Evolutionary conservation across 2,113 vertebrate genomes (phyloP), one percentile per base, ranked within the genome.

Genomic region (Sinosuthora webbiana): DNA sequence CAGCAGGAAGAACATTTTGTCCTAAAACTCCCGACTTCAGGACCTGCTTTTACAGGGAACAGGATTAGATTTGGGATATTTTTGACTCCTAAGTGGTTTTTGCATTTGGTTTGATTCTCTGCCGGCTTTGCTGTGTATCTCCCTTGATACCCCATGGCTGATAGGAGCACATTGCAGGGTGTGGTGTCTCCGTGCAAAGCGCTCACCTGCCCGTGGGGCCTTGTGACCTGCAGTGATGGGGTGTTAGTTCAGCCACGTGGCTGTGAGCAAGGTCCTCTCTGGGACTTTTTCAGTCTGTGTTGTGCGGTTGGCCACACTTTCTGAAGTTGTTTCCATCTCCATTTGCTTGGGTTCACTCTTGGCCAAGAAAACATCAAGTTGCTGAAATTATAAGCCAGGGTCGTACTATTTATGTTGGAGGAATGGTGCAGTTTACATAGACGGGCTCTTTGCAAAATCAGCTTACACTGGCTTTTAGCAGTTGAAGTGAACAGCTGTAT

Each of bases 301-400:
- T 78, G 68, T 68, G 56, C 0, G 6, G 76, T 49, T 96, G 85
- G 92, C 80, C n/a, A 13, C 44, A 44, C 53, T 71, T 77, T 71
- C 60, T 93, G 41, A 70, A 81, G 85, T 59, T 39, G 22, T 95
- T 97, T 96, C 90, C 86, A 78, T 94, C 90, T 60, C 44, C 56
- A 60, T 68, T 95, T 96, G 92, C 92, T 90, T 62, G 78, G 49
- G 27, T 67, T 88, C 27, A 10, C n/a, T 93, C 64, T 89, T 94
- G 85, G 96, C 96, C 96, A 96, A 95, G 88, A 95, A 96, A 92
- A 92, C 73, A 88, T 96, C 92, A 89, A 90, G 86, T 60, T 84
- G 80, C 90, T 95, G 92, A 93, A 97, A 90, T 90, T 77, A 69
- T 53, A 94, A 90, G 86, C 83, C 80, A 64, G 73, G 69, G 67